Base-by-base conservation (phyloP, 2,888 invertebrate genomes). In the Hirtodrosophila histrioides region DNA sequence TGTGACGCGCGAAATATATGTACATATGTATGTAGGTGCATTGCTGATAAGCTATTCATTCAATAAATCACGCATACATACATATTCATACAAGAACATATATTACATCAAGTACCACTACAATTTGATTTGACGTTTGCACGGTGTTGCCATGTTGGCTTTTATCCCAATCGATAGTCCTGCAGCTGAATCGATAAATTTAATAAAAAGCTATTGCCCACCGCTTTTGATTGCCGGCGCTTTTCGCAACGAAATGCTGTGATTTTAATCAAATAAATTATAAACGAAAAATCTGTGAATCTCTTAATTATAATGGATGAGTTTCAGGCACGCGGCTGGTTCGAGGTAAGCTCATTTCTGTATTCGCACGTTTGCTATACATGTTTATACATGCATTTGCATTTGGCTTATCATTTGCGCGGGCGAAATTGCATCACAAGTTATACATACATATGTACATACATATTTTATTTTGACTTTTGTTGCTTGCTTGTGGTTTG, bases 251-350 rank as follows among this genome's bases (percentile, higher is more conserved):
- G 27, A 55, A 61, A 69, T 75, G 31, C 31, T 31, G 61, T 57
- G 51, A 62, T 46, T 48, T 61, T 33, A 41, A 12, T 37, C 23
- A 39, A 27, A 33, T 39, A 50, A 44, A 31, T 37, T 11, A 41
- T 29, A 43, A 43, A 54, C 29, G 10, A 46, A 29, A 48, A 45
- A 84, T 75, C 73, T 73, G 72, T 50, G 80, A 89, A 55, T 73
- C 56, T 70, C 61, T 11, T 75, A 68, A 75, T 78, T 54, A 58
- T 35, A 69, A 88, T 88, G 54, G 27, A 67, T 36, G 86, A 49
- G 41, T 91, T 89, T 77, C 81, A 78, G 24, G 86, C 87, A 46
- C 91, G 91, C 65, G 91, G 91, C 33, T 91, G 91, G 91, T 91
- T 90, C 71, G 91, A 91, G 91, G 91, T 91, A 75, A 68, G 75